A percentile compares a stretch with the other conserved stretches of the same genome.
Conservation (phyloP, 2,888 invertebrate genomes). For the Oxystoma pomonae region DNA sequence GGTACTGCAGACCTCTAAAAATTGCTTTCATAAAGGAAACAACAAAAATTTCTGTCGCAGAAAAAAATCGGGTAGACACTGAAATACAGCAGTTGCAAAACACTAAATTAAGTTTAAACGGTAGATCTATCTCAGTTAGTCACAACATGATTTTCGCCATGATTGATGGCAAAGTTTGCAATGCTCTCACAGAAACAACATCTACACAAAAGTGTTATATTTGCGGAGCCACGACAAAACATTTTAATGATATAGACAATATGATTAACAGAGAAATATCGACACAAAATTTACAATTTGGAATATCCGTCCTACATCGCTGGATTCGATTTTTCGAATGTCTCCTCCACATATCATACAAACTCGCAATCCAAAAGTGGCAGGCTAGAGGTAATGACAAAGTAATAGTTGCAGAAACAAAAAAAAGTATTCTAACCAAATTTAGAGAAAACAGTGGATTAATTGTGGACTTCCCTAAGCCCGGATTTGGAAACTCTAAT, state of each 20-base stretch:
- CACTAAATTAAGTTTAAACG: no score
- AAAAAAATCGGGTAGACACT: no score
- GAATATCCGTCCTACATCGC: slow-evolving; percentile 16
- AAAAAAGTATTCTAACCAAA: slow-evolving; percentile 12
- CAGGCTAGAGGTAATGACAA: slow-evolving; percentile 13
- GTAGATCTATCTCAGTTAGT: no score
- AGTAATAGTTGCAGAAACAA: slow-evolving; percentile 6
- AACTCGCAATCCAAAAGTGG: slow-evolving; percentile 11
- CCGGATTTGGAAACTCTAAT: slow-evolving; percentile 26
- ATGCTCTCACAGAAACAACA: background rate
- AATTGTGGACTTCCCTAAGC: slow-evolving; percentile 26
- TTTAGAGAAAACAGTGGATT: slow-evolving; percentile 22
- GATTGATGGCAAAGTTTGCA: slow-evolving; percentile 17
- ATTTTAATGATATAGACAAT: slow-evolving; percentile 12
- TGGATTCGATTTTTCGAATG: slow-evolving; percentile 19
- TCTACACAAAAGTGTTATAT: slow-evolving; percentile 10
- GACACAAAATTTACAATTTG: slow-evolving; percentile 8
- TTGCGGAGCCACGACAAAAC: slow-evolving; percentile 12
- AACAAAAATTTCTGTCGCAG: no score
- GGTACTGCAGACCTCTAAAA: no score
- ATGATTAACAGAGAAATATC: background rate
- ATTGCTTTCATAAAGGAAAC: no score
- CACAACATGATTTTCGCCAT: slow-evolving; percentile 10
- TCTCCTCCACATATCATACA: slow-evolving; percentile 14
- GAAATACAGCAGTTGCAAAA: no score